Evolutionary conservation across 2,113 vertebrate species (phyloP).

Genomic region (Sinocyclocheilus rhinocerous): DNA sequence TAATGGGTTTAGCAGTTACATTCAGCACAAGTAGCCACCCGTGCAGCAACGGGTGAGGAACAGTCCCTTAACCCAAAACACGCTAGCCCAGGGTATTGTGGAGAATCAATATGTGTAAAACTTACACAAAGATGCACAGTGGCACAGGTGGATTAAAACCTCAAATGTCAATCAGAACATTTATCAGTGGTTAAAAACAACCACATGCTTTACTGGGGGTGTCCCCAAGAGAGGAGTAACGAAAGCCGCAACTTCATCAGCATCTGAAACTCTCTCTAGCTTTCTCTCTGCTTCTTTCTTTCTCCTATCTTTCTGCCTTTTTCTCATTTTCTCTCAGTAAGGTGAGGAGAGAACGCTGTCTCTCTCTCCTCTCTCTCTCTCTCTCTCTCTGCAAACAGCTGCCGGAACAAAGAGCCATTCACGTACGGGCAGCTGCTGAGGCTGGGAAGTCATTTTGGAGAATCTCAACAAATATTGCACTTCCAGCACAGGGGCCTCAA

Average conservation of each 20-base stretch:
- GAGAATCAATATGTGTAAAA: neutral
- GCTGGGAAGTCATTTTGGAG: slow-evolving; percentile 68
- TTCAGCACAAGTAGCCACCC: slow-evolving; percentile 10
- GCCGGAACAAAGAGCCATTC: slow-evolving; percentile 71
- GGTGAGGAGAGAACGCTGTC: neutral
- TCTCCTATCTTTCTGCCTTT: neutral
- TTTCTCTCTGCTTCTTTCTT: neutral
- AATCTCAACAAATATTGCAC: slow-evolving; percentile 77
- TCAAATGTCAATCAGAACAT: neutral
- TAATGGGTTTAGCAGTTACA: slow-evolving; percentile 38
- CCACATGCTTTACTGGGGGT: neutral
- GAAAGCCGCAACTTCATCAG: slow-evolving; percentile 11
- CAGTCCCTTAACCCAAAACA: neutral
- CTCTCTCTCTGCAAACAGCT: slow-evolving; percentile 58
- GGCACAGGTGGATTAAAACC: slow-evolving; percentile 7
- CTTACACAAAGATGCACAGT: neutral
- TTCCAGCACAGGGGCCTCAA: slow-evolving; percentile 55
- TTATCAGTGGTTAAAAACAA: slow-evolving; percentile 9
- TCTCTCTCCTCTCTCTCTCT: neutral
- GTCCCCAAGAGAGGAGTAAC: neutral
- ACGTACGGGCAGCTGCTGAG: slow-evolving; percentile 61
- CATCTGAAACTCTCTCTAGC: neutral
- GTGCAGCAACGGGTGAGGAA: slow-evolving; percentile 7
- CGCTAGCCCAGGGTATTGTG: neutral
- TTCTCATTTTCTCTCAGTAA: slow-evolving; percentile 10